These are phyloP conservation scores for Rhynchophorus ferrugineus DNA, from an alignment of 1,140 invertebrate genomes.

Conservation along the genomic window DNA sequence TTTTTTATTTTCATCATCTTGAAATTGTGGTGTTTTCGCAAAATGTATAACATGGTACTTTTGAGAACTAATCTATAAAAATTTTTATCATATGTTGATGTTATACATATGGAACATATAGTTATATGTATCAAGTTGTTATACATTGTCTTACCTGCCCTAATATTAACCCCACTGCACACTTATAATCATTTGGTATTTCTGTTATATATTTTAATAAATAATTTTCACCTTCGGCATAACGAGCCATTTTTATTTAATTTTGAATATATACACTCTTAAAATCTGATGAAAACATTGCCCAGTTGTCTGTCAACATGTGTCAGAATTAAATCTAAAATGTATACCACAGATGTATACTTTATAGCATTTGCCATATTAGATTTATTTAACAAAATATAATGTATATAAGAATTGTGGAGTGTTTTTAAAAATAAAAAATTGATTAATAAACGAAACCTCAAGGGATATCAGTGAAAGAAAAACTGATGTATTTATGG, in stretches of 20 bases:
- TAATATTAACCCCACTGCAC: conserved; percentile 57
- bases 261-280: too few relatives aligned
- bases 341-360: too few relatives aligned
- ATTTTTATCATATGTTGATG: too few relatives aligned
- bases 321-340: too few relatives aligned
- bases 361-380: too few relatives aligned
- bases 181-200: conserved; percentile 43
- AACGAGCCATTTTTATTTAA: conserved; percentile 49
- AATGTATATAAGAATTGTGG: too few relatives aligned
- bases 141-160: conserved; percentile 50
- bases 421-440: conserved; percentile 2
- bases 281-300: too few relatives aligned
- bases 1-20: conserved; percentile 33
- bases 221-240: conserved; percentile 41
- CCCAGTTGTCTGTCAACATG: too few relatives aligned
- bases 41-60: conserved; percentile 67
- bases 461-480: too few relatives aligned
- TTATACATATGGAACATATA: too few relatives aligned
- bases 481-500: too few relatives aligned
- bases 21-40: conserved; percentile 57
- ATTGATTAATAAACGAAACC: background rate
- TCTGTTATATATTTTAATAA: conserved; percentile 44
- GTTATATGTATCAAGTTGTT: conserved; percentile 23
- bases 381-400: too few relatives aligned
- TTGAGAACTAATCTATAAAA: conserved; percentile 47